Conservation (phyloP, 1,140 invertebrate species). For the Apis cerana region DNA sequence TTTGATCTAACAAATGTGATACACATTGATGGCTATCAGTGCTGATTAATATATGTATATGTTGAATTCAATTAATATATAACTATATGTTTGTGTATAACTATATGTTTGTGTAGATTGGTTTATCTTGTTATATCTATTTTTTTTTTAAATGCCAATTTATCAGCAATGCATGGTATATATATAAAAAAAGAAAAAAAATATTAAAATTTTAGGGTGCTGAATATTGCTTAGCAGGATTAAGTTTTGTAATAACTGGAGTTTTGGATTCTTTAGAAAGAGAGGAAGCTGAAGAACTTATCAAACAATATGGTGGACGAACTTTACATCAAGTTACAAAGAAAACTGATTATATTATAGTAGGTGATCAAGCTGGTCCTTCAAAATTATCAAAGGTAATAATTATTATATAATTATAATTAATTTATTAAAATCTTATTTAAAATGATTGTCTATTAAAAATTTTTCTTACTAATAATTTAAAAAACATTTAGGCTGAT, state of each 20-base stretch:
- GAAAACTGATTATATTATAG: conserved; percentile 91
- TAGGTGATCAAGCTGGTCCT: conserved; percentile 92
- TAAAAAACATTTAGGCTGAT: conserved; percentile 80
- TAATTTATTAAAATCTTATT: conserved; percentile 57
- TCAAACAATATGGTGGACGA: conserved; percentile 91
- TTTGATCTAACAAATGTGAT: too few species aligned
- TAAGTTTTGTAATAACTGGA: conserved; percentile 93
- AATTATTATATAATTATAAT: neutral
- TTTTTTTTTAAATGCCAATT: too few species aligned
- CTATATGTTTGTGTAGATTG: too few species aligned
- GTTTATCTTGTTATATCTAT: too few species aligned
- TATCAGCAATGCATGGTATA: too few species aligned
- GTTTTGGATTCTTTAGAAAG: conserved; percentile 94
- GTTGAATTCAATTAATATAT: too few species aligned
- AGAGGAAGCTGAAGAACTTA: conserved; percentile 88
- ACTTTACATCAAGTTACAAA: conserved; percentile 88
- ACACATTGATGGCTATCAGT: too few species aligned
- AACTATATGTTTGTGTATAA: too few species aligned
- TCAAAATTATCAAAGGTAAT: conserved; percentile 88
- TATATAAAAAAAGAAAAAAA: neutral
- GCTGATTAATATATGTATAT: neutral
- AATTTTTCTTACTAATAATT: neutral
- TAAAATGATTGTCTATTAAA: neutral
- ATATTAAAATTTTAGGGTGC: conserved; percentile 83
- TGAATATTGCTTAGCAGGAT: conserved; percentile 87